phyloP scores from a whole-genome alignment of 2,113 vertebrate species.

The Rhynchomys soricoides region DNA sequence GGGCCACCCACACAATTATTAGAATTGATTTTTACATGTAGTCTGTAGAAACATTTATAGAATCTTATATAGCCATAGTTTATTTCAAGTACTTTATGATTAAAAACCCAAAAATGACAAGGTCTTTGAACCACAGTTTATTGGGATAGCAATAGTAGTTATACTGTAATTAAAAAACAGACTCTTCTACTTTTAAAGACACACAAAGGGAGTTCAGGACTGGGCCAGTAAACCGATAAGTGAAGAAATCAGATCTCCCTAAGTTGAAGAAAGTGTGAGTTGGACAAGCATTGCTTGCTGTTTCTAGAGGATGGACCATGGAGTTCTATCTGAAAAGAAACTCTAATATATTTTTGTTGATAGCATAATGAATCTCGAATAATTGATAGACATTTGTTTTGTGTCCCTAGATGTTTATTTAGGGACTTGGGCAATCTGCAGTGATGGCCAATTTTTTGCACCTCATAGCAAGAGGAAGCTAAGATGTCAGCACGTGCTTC shows the following conservation, averaged over 20 bases:
- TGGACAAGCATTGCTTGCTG: neutral
- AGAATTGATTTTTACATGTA: slow-evolving; percentile 21
- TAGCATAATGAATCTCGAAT: neutral
- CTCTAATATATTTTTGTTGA: neutral
- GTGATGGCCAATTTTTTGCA: neutral
- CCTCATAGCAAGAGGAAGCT: neutral
- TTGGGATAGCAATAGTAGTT: neutral
- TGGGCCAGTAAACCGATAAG: neutral
- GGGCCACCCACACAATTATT: neutral
- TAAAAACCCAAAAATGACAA: neutral
- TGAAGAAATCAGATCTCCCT: neutral
- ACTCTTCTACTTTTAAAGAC: neutral
- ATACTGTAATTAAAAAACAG: neutral
- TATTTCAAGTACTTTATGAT: neutral
- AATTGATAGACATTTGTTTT: neutral
- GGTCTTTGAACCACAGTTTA: neutral
- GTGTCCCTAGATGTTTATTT: neutral
- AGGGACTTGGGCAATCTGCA: neutral
- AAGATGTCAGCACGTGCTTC: neutral
- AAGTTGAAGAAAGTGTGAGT: neutral
- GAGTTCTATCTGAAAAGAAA: neutral
- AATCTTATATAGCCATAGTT: neutral
- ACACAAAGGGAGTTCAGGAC: neutral
- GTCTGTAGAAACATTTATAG: neutral
- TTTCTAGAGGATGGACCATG: neutral